phyloP scores from a whole-genome alignment of 2,113 vertebrate species.

The Indri indri region DNA sequence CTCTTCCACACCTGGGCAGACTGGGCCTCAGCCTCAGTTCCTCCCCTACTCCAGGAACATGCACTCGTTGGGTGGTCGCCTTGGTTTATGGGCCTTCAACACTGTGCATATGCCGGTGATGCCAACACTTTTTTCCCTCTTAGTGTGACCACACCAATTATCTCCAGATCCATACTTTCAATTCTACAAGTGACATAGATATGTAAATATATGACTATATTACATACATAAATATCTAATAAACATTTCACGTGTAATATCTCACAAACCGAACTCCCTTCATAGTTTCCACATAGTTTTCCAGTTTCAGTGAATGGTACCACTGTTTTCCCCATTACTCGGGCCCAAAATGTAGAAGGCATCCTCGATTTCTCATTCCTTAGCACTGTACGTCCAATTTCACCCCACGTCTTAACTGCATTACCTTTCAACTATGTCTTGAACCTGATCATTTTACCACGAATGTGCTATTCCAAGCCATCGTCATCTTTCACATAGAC shows the following conservation, averaged over 20 bases:
- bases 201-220: not conserved
- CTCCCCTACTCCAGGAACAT: not conserved
- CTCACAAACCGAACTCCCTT: not conserved
- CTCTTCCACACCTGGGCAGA: not conserved
- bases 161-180: not conserved
- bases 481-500: not conserved
- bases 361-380: not conserved
- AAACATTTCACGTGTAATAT: not conserved
- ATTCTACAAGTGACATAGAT: not conserved
- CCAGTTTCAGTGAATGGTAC: not conserved
- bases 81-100: not conserved
- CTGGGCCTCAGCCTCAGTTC: not conserved
- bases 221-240: not conserved
- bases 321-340: not conserved
- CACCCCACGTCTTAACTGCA: not conserved
- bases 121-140: not conserved
- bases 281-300: not conserved
- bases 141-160: not conserved
- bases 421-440: not conserved
- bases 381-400: not conserved
- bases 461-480: not conserved
- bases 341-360: not conserved
- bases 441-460: not conserved
- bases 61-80: accelerated
- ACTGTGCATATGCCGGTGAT: not conserved